Evolutionary conservation across 2,888 invertebrate species (phyloP).

Genomic region (Polyommatus icarus): DNA sequence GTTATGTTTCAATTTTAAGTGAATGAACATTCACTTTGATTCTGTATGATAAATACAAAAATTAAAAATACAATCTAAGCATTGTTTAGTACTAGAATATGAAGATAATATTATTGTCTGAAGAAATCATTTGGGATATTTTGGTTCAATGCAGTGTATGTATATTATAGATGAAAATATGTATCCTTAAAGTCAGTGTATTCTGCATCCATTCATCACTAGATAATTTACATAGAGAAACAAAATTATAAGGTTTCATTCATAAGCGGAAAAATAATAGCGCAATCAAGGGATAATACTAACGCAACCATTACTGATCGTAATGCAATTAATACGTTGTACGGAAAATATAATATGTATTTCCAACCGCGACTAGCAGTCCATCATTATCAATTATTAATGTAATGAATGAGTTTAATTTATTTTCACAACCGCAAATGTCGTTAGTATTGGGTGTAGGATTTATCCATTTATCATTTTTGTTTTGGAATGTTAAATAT

Average conservation of each 20-base stretch:
- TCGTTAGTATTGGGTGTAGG: neutral
- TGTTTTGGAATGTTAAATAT: neutral
- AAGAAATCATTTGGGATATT: too few relatives aligned
- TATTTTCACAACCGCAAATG: conserved; percentile 2
- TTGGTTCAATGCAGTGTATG: too few relatives aligned
- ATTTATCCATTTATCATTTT: neutral
- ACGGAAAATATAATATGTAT: conserved; percentile 1
- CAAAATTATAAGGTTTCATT: neutral
- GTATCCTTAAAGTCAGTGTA: too few relatives aligned
- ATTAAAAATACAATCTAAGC: too few relatives aligned
- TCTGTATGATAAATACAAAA: too few relatives aligned
- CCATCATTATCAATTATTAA: conserved; percentile 24
- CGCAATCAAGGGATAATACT: neutral
- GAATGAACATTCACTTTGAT: neutral
- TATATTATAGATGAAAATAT: too few relatives aligned
- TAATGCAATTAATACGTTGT: conserved; percentile 24
- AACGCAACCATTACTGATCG: neutral
- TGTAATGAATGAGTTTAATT: conserved; percentile 22
- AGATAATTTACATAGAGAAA: neutral
- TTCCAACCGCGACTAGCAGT: neutral
- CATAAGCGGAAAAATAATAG: neutral
- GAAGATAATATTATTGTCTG: too few relatives aligned
- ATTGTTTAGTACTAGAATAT: too few relatives aligned
- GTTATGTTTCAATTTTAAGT: neutral
- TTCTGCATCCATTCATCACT: too few relatives aligned